These are phyloP conservation scores for Coptodon bakossiorum DNA, from an alignment of 2,113 vertebrate species.

Conservation along the genomic window DNA sequence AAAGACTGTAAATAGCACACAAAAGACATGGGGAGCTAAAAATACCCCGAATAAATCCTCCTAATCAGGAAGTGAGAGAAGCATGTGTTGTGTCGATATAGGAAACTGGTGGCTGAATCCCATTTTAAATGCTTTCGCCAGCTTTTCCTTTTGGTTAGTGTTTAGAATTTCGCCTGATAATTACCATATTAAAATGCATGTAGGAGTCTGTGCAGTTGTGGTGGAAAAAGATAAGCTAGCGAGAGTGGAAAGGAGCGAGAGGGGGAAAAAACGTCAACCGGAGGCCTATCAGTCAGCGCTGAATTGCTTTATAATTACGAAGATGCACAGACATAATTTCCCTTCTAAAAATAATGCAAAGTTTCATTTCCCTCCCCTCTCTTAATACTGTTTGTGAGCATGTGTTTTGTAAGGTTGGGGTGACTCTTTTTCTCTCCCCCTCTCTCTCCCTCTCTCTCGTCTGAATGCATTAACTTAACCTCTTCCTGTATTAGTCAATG, in stretches of 20 bases:
- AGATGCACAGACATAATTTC: constrained; percentile 56
- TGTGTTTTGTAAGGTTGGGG: not conserved
- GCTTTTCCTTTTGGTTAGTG: constrained; percentile 46
- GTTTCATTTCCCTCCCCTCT: constrained; percentile 26
- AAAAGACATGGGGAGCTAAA: constrained; percentile 37
- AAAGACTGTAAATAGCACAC: constrained; percentile 49
- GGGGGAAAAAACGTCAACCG: constrained; percentile 3
- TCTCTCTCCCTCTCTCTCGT: fast-evolving
- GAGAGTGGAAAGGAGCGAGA: not conserved
- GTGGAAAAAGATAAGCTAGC: constrained; percentile 56
- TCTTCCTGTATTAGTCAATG: constrained; percentile 32
- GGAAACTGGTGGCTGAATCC: constrained; percentile 47
- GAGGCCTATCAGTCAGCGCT: constrained; percentile 59
- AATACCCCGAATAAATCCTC: constrained; percentile 59
- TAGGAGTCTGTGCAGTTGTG: constrained; percentile 57
- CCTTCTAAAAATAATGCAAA: constrained; percentile 64
- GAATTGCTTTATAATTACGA: constrained; percentile 69
- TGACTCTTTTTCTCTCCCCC: not conserved
- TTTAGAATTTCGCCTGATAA: constrained; percentile 60
- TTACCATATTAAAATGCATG: constrained; percentile 64
- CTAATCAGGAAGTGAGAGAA: constrained; percentile 31
- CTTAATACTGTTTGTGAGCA: not conserved
- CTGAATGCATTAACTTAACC: constrained; percentile 40
- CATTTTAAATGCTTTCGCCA: constrained; percentile 49
- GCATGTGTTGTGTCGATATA: constrained; percentile 30